Percentiles rank a stretch among this genome's conserved stretches.
These are phyloP conservation scores for Trichechus manatus DNA, from an alignment of 2,113 vertebrate genomes.

Conservation along the genomic window DNA sequence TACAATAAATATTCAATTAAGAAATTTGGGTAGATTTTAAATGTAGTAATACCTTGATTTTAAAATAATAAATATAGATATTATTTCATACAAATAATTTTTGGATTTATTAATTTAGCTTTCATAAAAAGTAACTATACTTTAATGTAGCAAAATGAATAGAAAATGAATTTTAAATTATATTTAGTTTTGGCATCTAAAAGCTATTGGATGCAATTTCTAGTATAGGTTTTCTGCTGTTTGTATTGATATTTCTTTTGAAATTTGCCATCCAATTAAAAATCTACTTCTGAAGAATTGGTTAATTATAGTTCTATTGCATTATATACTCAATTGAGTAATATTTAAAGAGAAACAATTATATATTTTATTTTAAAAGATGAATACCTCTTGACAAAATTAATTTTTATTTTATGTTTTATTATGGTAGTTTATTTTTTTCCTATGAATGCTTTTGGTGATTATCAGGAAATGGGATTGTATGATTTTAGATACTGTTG, in stretches of 20 bases:
- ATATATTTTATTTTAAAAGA: background rate
- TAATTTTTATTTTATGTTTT: background rate
- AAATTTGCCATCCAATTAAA: background rate
- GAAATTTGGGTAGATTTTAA: conserved; percentile 3
- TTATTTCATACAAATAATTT: conserved; percentile 41
- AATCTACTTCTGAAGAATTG: background rate
- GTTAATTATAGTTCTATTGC: background rate
- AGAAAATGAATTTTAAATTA: conserved; percentile 15
- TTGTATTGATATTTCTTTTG: conserved; percentile 9
- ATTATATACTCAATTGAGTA: background rate
- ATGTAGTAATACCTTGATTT: conserved; percentile 2
- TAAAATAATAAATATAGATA: background rate
- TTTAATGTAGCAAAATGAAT: background rate
- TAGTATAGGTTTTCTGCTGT: background rate
- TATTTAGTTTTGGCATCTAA: background rate
- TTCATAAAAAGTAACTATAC: background rate
- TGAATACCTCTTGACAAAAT: background rate
- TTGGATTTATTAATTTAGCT: background rate
- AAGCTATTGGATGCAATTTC: background rate
- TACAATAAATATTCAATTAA: background rate
- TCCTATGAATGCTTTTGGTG: background rate
- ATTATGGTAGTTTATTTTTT: background rate
- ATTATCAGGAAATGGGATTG: background rate
- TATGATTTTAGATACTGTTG: background rate
- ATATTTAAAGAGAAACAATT: background rate